Base-by-base conservation (phyloP, 2,797 vertebrate genomes). In the Botia almorhae region DNA sequence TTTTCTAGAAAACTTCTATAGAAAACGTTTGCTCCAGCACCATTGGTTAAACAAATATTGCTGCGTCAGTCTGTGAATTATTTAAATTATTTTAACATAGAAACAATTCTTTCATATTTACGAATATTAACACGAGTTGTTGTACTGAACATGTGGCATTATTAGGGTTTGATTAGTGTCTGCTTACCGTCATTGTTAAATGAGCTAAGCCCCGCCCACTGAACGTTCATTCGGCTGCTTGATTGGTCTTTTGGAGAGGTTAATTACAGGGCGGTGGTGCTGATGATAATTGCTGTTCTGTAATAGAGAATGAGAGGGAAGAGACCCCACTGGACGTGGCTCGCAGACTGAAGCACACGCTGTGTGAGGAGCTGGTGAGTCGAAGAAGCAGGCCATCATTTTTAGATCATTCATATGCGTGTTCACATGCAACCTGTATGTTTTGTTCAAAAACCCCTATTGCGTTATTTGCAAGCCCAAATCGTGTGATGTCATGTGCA, bases 331-430 rank as follows among this genome's bases (percentile, higher is more conserved):
- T 96, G 85, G 95, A 96, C 29, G 76, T 95, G 26, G 93, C 94
- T 81, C 93, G 90, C 81, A 91, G 88, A 86, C 85, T 94, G 82
- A 94, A 92, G 81, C 89, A 95, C 85, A 53, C 68, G 14, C 86
- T 94, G 16, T 96, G 96, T 87, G 95, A 95, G 86, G 90, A 93
- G 29, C 87, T 96, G 95, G 95, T 96, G 92, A 87, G 90, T 64
- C 43, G 53, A 39, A 26, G n/a, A 23, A 43, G 0, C 39, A 43
- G 8, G 8, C 39, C 39, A 39, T 39, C 29, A 12, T 33, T 46
- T 29, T n/a, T 73, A 36, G 2, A 5, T 7, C 29, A 74, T 33
- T 50, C 19, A 29, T 63, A n/a, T 64, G 17, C 14, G 55, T 46
- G 14, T 60, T 50, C 2, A 14, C 2, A 14, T 50, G 48, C 13